Base-by-base conservation (phyloP, 1,140 invertebrate species). In the Leptonema lineaticorne region DNA sequence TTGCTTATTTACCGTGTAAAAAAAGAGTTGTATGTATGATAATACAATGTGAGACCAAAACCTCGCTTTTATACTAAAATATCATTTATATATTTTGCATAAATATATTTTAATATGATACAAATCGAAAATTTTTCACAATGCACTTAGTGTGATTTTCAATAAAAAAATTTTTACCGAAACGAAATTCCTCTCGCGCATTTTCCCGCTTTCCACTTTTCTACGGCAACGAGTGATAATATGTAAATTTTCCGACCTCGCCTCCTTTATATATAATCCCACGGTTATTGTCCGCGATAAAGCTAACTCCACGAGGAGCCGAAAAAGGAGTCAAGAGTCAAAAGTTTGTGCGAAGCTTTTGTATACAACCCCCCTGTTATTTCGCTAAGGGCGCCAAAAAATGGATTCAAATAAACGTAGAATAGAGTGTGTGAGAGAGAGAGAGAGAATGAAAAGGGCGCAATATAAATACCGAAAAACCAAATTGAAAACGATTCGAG, bases 221-320 rank as follows among this genome's bases (percentile, higher is more conserved):
- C 50, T 46, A 41, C 45, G 41, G 62, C 20, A 4, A n/a, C 27
- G 45, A 64, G 62, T 64, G 62, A 64, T 64, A 64, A 64, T 64
- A 64, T 64, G 62, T 64, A 64, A 64, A 64, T 64, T 64, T n/a
- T 46, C 45, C 62, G 2, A 16, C 62, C 60, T 22, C 62, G 18
- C 28, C 27, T 26, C 62, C 45, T 64, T 29, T 28, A 41, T 22
- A 64, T 48, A 64, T 46, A 64, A 64, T 64, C 37, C 62, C 41
- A 64, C 62, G 33, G 62, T 64, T 64, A 64, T 64, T 64, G 62
- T 64, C 22, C 45, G 62, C 62, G 62, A 64, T 64, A 64, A 64
- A 64, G 62, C 37, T 45, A 64, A 26, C 37, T 45, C 62, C 45
- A 53, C 50, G 27, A 53, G 50, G 50, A 53, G 24, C 50, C 62